These are phyloP conservation scores for Xyrichtys novacula DNA, from an alignment of 2,797 vertebrate genomes.

Conservation along the genomic window DNA sequence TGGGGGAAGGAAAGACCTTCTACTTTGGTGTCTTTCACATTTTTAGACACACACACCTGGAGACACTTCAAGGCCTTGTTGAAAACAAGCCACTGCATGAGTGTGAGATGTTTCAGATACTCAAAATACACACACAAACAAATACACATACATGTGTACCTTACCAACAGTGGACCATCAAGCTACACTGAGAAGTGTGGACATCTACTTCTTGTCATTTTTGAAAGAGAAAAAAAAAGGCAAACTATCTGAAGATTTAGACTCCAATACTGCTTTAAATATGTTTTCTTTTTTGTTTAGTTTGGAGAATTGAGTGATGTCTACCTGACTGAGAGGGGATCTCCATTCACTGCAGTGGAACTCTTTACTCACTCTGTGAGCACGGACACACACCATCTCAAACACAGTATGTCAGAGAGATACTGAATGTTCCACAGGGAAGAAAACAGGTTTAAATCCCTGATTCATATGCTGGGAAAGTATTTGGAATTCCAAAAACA, in stretches of 20 bases:
- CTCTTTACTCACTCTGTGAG: no score
- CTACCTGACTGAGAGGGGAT: no score
- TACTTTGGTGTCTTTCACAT: constrained; percentile 45
- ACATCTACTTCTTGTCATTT: no score
- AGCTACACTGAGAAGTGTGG: no score
- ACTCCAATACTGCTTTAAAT: no score
- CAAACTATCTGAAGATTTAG: no score
- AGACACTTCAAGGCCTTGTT: constrained; percentile 33
- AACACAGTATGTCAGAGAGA: constrained; percentile 22
- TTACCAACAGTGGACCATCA: no score
- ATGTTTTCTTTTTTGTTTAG: no score
- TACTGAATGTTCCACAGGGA: constrained; percentile 40
- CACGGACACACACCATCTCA: neutral
- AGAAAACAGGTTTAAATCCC: constrained; percentile 36
- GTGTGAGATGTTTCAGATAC: neutral
- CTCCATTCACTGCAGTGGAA: no score
- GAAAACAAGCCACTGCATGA: constrained; percentile 37
- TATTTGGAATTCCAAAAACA: constrained; percentile 46
- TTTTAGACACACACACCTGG: constrained; percentile 43
- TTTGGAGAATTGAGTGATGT: no score
- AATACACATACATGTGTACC: neutral
- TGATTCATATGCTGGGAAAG: constrained; percentile 56
- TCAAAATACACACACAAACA: constrained; percentile 6
- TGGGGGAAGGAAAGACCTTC: constrained; percentile 41
- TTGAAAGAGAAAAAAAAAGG: no score